These are phyloP conservation scores for Andrena hattorfiana DNA, from an alignment of 2,888 invertebrate species.

Conservation along the genomic window DNA sequence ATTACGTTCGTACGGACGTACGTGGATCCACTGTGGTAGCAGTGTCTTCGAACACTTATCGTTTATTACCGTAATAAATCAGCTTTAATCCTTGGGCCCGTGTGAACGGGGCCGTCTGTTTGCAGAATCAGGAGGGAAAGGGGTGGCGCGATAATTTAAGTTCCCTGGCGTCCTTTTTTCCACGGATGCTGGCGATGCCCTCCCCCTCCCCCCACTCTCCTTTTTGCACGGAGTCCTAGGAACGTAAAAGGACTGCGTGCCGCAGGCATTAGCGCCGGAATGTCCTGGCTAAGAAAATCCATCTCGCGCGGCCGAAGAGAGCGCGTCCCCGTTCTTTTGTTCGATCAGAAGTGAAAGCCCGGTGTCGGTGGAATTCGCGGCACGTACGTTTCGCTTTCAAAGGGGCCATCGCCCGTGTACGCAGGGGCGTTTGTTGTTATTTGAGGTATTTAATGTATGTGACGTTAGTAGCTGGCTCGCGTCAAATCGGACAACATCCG, in stretches of 20 bases:
- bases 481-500: conserved; percentile 9
- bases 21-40: conserved; percentile 45
- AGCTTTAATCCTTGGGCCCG: conserved; percentile 56
- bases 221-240: conserved; percentile 33
- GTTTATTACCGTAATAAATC: conserved; percentile 64
- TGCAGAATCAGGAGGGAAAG: conserved; percentile 37
- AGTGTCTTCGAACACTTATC: conserved; percentile 68
- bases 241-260: conserved; percentile 43
- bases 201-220: background rate
- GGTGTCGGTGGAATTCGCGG: conserved; percentile 60
- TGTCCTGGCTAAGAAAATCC: conserved; percentile 61
- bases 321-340: conserved; percentile 51
- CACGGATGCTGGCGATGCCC: background rate
- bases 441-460: conserved; percentile 34
- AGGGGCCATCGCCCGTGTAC: conserved; percentile 44
- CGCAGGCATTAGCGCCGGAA: conserved; percentile 60
- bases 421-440: conserved; percentile 38
- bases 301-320: conserved; percentile 51
- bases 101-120: conserved; percentile 41
- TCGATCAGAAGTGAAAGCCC: conserved; percentile 64
- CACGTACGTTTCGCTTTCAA: conserved; percentile 46
- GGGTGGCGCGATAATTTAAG: conserved; percentile 42
- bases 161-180: background rate
- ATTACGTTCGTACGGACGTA: conserved; percentile 58
- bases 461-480: conserved; percentile 6